A percentile compares a stretch with the other conserved stretches of the same genome.
Evolutionary conservation across 1,140 invertebrate species (phyloP).

Genomic region (Drosophila busckii): DNA sequence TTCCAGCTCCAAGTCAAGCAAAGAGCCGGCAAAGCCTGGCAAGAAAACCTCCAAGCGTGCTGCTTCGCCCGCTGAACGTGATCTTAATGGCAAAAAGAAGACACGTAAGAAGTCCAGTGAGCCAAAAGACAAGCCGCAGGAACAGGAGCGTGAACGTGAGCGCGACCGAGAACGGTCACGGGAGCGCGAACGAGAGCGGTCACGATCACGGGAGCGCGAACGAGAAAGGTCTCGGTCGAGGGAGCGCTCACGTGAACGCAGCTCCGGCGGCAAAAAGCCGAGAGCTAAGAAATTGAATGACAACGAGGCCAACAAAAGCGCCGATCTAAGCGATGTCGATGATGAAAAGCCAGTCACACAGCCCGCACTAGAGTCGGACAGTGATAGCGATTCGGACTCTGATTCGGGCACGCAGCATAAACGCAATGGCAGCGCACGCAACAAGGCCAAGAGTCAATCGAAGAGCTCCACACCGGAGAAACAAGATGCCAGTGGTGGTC

Average conservation of each 20-base stretch:
- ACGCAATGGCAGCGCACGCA: constrained; percentile 53
- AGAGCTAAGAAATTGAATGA: no score
- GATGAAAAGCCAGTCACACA: constrained; percentile 45
- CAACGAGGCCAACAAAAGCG: constrained; percentile 60
- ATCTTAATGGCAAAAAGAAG: constrained; percentile 57
- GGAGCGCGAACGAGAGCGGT: no score
- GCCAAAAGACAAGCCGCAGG: constrained; percentile 35
- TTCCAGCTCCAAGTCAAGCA: constrained; percentile 80
- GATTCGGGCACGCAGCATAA: constrained; percentile 73
- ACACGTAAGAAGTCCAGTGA: constrained; percentile 79
- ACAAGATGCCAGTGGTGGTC: constrained; percentile 27
- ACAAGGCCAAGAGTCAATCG: constrained; percentile 34
- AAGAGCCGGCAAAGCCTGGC: constrained; percentile 17
- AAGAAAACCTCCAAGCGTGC: constrained; percentile 32
- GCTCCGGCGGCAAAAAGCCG: no score
- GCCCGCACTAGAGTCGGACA: constrained; percentile 56
- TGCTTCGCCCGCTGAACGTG: constrained; percentile 41
- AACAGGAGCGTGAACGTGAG: constrained; percentile 31
- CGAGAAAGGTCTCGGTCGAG: no score
- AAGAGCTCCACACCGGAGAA: constrained; percentile 66
- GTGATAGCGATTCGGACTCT: constrained; percentile 69
- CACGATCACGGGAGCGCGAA: no score
- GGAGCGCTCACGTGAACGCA: no score
- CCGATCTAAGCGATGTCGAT: constrained; percentile 60
- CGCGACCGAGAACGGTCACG: constrained; percentile 28